These are phyloP conservation scores for Myiagra hebetior DNA, from an alignment of 2,113 vertebrate species.

Conservation along the genomic window DNA sequence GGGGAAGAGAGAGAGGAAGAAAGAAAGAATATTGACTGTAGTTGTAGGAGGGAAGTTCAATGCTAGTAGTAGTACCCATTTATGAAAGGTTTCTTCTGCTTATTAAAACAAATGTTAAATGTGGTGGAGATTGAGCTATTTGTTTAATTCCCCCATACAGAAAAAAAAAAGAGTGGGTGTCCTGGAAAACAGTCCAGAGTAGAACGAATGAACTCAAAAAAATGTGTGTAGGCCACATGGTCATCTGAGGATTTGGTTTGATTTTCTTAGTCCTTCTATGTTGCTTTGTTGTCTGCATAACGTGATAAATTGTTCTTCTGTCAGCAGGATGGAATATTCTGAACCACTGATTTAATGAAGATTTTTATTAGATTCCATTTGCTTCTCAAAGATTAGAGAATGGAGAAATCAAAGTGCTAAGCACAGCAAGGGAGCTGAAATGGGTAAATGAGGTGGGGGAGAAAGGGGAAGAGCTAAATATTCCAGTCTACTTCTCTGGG, in stretches of 20 bases:
- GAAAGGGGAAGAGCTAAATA: neutral
- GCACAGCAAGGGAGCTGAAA: neutral
- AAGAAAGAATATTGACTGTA: neutral
- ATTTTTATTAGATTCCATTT: neutral
- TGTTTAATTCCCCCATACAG: neutral
- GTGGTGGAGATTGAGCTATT: neutral
- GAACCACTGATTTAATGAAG: neutral
- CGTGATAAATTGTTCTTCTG: neutral
- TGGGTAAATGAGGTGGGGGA: rapidly evolving
- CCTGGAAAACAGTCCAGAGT: neutral
- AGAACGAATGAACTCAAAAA: constrained; percentile 41
- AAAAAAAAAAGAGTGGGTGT: neutral
- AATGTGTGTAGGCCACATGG: constrained; percentile 38
- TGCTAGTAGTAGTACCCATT: neutral
- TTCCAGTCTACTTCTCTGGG: neutral
- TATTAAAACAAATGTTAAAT: neutral
- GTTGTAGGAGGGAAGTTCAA: neutral
- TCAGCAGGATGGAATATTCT: constrained; percentile 6
- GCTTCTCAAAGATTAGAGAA: neutral
- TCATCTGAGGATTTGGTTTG: constrained; percentile 20
- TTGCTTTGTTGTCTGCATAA: neutral
- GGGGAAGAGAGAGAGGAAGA: neutral
- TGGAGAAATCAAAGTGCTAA: neutral
- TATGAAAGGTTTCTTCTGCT: neutral
- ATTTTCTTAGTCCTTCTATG: neutral